Conservation (phyloP, 2,888 invertebrate species). For the Caenorhabditis virilis region DNA sequence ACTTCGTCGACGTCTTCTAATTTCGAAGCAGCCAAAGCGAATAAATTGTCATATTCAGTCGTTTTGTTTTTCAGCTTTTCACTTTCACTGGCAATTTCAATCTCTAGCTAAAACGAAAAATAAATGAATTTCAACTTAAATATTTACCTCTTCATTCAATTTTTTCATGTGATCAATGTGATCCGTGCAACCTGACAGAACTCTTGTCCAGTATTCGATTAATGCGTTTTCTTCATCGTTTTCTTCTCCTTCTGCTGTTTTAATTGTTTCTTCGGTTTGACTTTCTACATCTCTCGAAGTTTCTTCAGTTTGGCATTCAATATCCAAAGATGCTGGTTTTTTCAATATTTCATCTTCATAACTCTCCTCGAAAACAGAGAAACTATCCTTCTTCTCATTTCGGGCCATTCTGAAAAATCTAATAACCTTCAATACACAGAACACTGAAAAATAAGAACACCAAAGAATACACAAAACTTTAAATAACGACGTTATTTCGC, state of each 20-base stretch:
- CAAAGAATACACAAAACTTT: neutral
- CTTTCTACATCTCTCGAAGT: neutral
- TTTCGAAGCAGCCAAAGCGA: slow-evolving; percentile 11
- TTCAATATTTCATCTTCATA: neutral
- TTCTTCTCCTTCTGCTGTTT: slow-evolving; percentile 4
- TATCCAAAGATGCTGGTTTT: neutral
- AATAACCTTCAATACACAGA: neutral
- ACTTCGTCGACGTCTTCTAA: slow-evolving; percentile 5
- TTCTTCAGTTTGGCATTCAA: slow-evolving; percentile 32
- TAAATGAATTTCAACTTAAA: neutral
- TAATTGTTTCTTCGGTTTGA: neutral
- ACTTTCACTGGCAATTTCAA: slow-evolving; percentile 9
- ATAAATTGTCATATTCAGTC: slow-evolving; percentile 9
- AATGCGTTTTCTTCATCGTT: slow-evolving; percentile 4
- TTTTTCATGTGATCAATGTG: slow-evolving; percentile 13
- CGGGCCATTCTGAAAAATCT: neutral
- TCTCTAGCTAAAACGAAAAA: slow-evolving; percentile 5
- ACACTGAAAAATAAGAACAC: neutral
- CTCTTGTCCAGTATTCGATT: slow-evolving; percentile 10
- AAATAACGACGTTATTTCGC: too few relatives aligned
- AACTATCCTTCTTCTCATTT: slow-evolving; percentile 7
- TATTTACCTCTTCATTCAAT: slow-evolving; percentile 18
- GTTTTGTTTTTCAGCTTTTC: neutral
- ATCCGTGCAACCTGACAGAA: slow-evolving; percentile 4
- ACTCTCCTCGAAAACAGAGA: slow-evolving; percentile 17